Evolutionary conservation across 2,113 vertebrate species (phyloP).

Genomic region (Chloroceryle aenea): DNA sequence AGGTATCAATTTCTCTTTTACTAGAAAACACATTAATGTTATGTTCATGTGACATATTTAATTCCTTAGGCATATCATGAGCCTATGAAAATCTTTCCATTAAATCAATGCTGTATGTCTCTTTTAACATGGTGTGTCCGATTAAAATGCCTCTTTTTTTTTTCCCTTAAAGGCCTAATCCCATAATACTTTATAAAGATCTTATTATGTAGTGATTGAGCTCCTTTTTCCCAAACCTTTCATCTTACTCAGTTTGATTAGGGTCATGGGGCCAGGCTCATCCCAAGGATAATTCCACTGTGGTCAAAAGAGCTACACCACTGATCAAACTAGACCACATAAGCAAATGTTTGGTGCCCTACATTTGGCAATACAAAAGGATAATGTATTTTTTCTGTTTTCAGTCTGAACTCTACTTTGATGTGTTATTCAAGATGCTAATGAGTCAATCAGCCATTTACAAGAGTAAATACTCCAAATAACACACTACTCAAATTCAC

Average conservation of each 20-base stretch:
- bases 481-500: neutral
- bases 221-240: slow-evolving; percentile 18
- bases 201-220: slow-evolving; percentile 48
- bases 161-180: slow-evolving; percentile 36
- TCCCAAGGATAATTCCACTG: slow-evolving; percentile 38
- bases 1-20: neutral
- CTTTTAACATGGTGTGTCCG: neutral
- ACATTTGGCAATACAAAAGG: slow-evolving; percentile 45
- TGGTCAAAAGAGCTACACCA: slow-evolving; percentile 17
- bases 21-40: neutral
- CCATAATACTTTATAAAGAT: slow-evolving; percentile 61
- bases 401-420: neutral
- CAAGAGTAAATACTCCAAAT: neutral
- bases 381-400: slow-evolving; percentile 16
- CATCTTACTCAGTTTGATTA: slow-evolving; percentile 60
- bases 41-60: neutral
- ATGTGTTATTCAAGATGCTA: neutral
- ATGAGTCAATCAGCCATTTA: neutral
- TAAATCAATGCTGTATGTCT: slow-evolving; percentile 18
- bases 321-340: neutral
- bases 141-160: slow-evolving; percentile 34
- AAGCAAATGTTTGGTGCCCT: slow-evolving; percentile 61
- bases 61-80: neutral
- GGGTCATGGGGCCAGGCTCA: slow-evolving; percentile 47
- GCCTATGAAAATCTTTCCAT: neutral